Evolutionary conservation across 2,113 vertebrate species (phyloP).

Genomic region (Ancistrus triradiatus): DNA sequence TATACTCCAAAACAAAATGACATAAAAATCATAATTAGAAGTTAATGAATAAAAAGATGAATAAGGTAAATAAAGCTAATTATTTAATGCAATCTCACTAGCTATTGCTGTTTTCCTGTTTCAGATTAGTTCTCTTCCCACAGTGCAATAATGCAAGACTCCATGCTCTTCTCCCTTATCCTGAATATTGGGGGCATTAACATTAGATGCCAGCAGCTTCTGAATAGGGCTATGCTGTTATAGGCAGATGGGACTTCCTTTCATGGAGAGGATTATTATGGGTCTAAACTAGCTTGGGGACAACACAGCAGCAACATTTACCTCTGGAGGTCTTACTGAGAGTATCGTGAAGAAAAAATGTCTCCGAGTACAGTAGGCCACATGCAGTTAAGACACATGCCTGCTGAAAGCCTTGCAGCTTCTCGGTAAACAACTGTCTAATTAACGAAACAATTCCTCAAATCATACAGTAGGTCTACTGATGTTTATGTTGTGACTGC

Average conservation of each 20-base stretch:
- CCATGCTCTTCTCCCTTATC: not conserved
- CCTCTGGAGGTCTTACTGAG: not conserved
- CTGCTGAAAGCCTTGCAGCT: too few relatives aligned
- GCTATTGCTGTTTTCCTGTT: not conserved
- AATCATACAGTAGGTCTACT: too few relatives aligned
- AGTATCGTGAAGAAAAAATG: not conserved
- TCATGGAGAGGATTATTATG: too few relatives aligned
- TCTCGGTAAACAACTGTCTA: too few relatives aligned
- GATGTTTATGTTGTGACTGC: too few relatives aligned
- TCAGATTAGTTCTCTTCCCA: too few relatives aligned
- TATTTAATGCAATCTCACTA: not conserved
- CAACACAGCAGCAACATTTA: not conserved
- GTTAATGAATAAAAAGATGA: not conserved
- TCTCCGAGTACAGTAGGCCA: too few relatives aligned
- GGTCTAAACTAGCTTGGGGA: not conserved
- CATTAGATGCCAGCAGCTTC: not conserved
- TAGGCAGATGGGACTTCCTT: too few relatives aligned
- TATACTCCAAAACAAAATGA: conserved; percentile 5
- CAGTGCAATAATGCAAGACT: too few relatives aligned
- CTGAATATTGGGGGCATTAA: not conserved
- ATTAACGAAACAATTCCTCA: too few relatives aligned
- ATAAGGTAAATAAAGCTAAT: not conserved
- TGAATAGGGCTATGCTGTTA: too few relatives aligned
- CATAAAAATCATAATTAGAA: conserved; percentile 15
- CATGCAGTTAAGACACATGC: too few relatives aligned